These are phyloP conservation scores for Urosaurus nigricauda DNA, from an alignment of 2,797 vertebrate genomes.

Conservation along the genomic window DNA sequence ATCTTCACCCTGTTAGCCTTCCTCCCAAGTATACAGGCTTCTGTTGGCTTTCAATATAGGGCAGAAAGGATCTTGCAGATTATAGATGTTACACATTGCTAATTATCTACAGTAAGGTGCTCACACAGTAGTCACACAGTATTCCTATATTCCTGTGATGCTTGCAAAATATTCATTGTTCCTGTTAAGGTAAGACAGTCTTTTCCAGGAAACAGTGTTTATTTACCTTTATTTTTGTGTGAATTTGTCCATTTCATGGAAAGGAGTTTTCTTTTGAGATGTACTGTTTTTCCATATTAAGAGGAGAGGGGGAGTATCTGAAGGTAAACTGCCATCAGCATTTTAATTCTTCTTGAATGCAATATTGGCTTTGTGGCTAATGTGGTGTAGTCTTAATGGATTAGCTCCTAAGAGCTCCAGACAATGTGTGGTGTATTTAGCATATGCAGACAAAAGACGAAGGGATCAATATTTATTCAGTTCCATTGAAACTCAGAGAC, in stretches of 20 bases:
- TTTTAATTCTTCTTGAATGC: conserved; percentile 72
- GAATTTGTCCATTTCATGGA: conserved; percentile 60
- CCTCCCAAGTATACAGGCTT: not conserved
- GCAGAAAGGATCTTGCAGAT: not conserved
- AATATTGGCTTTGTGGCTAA: conserved; percentile 67
- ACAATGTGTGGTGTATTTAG: conserved; percentile 48
- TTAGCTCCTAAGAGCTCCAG: conserved; percentile 47
- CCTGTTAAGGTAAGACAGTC: conserved; percentile 54
- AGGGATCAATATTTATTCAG: conserved; percentile 70
- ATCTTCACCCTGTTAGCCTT: not conserved
- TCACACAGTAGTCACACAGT: not conserved
- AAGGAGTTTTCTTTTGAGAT: conserved; percentile 58
- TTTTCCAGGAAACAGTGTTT: conserved; percentile 63
- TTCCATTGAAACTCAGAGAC: conserved; percentile 66
- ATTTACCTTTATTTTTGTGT: conserved; percentile 63
- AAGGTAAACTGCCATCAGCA: conserved; percentile 67
- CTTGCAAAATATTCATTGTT: conserved; percentile 52
- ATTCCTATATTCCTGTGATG: not conserved
- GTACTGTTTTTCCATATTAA: conserved; percentile 65
- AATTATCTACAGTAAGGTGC: not conserved
- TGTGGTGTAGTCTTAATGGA: conserved; percentile 67
- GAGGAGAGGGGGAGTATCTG: conserved; percentile 49
- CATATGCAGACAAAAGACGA: conserved; percentile 42
- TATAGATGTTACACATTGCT: not conserved
- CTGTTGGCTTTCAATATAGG: not conserved